Evolutionary conservation across 1,140 invertebrate genomes (phyloP).

Genomic region (Rhopalosiphum maidis): DNA sequence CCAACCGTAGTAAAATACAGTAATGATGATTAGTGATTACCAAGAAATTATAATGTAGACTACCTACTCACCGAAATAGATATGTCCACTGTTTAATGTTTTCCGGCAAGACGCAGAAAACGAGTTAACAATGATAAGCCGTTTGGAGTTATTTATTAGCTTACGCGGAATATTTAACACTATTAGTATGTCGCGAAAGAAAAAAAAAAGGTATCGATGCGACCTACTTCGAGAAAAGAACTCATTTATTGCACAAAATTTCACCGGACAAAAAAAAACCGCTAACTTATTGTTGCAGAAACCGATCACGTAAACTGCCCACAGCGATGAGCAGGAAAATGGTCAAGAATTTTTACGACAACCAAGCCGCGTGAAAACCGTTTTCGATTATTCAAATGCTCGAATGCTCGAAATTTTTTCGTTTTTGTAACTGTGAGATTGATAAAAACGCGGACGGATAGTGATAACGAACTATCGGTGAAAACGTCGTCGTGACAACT

Average conservation of each 20-base stretch:
- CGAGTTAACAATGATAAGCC: neutral
- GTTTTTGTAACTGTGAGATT: neutral
- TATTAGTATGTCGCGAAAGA: neutral
- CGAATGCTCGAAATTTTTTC: neutral
- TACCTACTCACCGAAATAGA: constrained; percentile 9
- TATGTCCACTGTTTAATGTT: neutral
- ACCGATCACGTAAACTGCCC: neutral
- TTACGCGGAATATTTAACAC: neutral
- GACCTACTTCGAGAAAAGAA: constrained; percentile 53
- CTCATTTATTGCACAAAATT: constrained; percentile 57
- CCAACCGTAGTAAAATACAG: neutral
- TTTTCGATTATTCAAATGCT: neutral
- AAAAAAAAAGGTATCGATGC: constrained; percentile 41
- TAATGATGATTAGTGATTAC: neutral
- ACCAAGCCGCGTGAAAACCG: neutral
- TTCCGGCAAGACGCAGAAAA: neutral
- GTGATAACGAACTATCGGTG: constrained; percentile 34
- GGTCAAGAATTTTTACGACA: neutral
- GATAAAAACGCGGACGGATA: neutral
- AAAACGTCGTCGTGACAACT: constrained; percentile 48
- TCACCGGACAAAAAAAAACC: constrained; percentile 30
- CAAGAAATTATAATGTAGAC: neutral
- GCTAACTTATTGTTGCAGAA: neutral
- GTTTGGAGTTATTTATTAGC: neutral
- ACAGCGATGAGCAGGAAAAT: neutral